These are phyloP conservation scores for Petromus typicus DNA, from an alignment of 2,113 vertebrate genomes.

Conservation along the genomic window DNA sequence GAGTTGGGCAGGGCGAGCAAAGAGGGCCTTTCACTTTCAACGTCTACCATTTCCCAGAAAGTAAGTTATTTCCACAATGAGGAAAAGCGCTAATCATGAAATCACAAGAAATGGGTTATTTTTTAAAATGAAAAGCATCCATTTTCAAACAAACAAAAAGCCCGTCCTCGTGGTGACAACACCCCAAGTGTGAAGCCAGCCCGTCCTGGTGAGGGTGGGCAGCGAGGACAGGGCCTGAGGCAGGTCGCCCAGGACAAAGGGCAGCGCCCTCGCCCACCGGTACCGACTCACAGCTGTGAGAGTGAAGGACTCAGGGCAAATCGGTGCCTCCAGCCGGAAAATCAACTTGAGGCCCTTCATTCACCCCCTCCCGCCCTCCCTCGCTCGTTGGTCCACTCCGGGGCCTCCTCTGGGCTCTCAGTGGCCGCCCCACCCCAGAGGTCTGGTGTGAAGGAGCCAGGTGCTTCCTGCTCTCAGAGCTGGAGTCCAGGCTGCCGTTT, in stretches of 20 bases:
- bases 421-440: too few relatives aligned
- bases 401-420: too few relatives aligned
- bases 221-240: not conserved
- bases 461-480: too few relatives aligned
- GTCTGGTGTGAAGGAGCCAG: not conserved
- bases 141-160: not conserved
- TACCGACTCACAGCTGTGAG: not conserved
- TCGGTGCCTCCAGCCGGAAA: not conserved
- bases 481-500: too few relatives aligned
- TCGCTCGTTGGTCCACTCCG: too few relatives aligned
- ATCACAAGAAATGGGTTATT: not conserved
- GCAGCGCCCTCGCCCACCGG: not conserved
- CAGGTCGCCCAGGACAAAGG: rapidly evolving
- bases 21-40: not conserved
- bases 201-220: not conserved
- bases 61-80: not conserved
- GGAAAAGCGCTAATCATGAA: not conserved
- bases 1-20: too few relatives aligned
- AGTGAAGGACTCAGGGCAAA: not conserved
- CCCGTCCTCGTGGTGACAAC: not conserved
- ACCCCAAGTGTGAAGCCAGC: not conserved
- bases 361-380: too few relatives aligned
- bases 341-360: too few relatives aligned
- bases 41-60: not conserved
- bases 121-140: not conserved